Evolutionary conservation across 2,113 vertebrate genomes (phyloP).

Genomic region (Zapus hudsonius): DNA sequence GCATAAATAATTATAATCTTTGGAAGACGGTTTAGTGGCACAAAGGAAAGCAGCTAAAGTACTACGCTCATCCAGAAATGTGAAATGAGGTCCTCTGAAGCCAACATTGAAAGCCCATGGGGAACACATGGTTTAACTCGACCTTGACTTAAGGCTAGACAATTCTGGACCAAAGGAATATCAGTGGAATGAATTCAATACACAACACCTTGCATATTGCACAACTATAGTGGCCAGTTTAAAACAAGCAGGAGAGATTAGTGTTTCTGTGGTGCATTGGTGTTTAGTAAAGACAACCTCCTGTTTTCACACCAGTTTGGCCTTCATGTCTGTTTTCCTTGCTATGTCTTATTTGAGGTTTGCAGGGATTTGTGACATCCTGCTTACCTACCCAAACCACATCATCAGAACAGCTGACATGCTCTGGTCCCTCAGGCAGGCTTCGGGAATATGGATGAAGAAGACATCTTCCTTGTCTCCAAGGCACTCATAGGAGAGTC

Average conservation of each 20-base stretch:
- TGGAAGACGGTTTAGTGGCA: neutral
- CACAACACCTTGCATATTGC: neutral
- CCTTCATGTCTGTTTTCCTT: neutral
- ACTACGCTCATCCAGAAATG: neutral
- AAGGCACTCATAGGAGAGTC: neutral
- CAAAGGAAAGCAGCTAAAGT: neutral
- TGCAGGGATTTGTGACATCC: neutral
- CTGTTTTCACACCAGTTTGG: neutral
- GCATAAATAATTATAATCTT: neutral
- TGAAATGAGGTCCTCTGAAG: neutral
- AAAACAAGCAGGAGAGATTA: neutral
- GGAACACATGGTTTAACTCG: neutral
- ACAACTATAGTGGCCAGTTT: neutral
- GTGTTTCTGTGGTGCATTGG: neutral
- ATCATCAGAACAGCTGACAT: neutral
- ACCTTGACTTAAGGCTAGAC: neutral
- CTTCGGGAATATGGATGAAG: neutral
- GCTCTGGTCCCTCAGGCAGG: neutral
- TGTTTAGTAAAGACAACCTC: neutral
- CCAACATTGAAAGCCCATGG: neutral
- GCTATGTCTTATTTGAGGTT: neutral
- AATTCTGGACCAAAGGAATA: neutral
- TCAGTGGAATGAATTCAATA: neutral
- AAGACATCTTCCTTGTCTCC: neutral
- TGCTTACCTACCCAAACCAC: neutral